These are phyloP conservation scores for Dendrophyllia cribrosa DNA, from an alignment of 64 coral and sea anemone genomes.

Conservation along the genomic window DNA sequence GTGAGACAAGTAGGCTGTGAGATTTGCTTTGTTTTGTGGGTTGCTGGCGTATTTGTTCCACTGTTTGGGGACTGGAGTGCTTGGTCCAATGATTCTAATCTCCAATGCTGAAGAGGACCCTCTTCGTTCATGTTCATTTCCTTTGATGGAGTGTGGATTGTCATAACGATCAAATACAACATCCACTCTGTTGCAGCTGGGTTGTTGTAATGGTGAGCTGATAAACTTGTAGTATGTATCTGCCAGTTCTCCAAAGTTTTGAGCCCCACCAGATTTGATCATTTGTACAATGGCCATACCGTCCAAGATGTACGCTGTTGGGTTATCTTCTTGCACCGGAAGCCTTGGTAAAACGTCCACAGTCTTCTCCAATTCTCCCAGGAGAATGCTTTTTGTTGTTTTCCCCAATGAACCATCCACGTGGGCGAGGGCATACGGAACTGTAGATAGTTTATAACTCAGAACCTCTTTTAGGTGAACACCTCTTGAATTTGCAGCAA, in stretches of 20 bases:
- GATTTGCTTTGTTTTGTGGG: too few relatives aligned
- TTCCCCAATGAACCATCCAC: neutral
- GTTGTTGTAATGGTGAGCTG: too few relatives aligned
- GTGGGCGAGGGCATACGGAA: neutral
- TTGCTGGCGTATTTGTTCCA: neutral
- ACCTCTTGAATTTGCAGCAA: neutral
- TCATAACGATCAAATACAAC: too few relatives aligned
- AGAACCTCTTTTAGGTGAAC: neutral
- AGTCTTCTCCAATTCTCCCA: too few relatives aligned
- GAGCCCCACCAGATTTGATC: conserved; percentile 10
- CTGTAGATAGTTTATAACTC: neutral
- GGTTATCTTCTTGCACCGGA: too few relatives aligned
- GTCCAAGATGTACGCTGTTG: too few relatives aligned
- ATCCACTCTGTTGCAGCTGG: too few relatives aligned
- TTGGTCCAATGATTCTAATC: neutral
- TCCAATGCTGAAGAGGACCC: too few relatives aligned
- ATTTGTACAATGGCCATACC: too few relatives aligned
- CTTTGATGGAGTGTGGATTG: too few relatives aligned
- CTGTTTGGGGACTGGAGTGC: neutral
- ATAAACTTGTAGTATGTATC: conserved; percentile 1
- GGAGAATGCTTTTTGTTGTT: neutral
- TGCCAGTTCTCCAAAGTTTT: neutral
- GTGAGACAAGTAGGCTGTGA: too few relatives aligned
- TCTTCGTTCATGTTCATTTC: too few relatives aligned
- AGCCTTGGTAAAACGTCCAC: neutral